Evolutionary conservation across 2,888 invertebrate genomes (phyloP), one percentile per base, ranked within the genome.

Genomic region (Ormyrus labotus): DNA sequence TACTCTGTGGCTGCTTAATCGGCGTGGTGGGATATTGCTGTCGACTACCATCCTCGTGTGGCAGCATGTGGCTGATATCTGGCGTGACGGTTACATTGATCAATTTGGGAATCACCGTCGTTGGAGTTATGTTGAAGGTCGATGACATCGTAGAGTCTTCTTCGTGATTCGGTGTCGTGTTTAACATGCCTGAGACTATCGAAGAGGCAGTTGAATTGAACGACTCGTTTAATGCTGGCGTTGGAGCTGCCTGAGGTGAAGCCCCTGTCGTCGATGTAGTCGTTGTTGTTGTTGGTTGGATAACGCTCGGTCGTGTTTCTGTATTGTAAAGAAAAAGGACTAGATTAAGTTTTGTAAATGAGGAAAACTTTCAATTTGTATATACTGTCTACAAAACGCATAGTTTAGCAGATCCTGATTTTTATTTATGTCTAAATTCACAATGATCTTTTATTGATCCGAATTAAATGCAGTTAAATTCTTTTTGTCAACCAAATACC

Each of bases 81-180:
- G 92, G 92, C 0, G 92, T 92, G 3, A 92, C 91, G 0, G 92
- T 91, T 7, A 92, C 90, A 48, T 91, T 92, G 58, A 91, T 91
- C 73, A 91, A 84, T 82, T 91, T 91, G 6, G 89, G 88, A 83
- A 84, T 88, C 79, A 72, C 84, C 86, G 88, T 91, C 0, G 91
- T 85, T 0, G 67, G 91, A 89, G 69, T 85, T 65, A 69, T 90
- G 19, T 92, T 83, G 19, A 91, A 91, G 0, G 92, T 50, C 45
- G 92, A 50, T 8, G 47, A 10, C 11, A 19, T 19, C 50, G 51
- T 10, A 71, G 34, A n/a, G 64, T 72, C 5, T 78, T 34, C 34
- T 34, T 34, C 34, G 34, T 34, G 34, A 3, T 34, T 6, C n/a
- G 75, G 13, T 67, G 67, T 51, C 47, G 47, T 34, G n/a, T 8